These are phyloP conservation scores for Masticophis lateralis DNA, from an alignment of 2,797 vertebrate genomes.

Conservation along the genomic window DNA sequence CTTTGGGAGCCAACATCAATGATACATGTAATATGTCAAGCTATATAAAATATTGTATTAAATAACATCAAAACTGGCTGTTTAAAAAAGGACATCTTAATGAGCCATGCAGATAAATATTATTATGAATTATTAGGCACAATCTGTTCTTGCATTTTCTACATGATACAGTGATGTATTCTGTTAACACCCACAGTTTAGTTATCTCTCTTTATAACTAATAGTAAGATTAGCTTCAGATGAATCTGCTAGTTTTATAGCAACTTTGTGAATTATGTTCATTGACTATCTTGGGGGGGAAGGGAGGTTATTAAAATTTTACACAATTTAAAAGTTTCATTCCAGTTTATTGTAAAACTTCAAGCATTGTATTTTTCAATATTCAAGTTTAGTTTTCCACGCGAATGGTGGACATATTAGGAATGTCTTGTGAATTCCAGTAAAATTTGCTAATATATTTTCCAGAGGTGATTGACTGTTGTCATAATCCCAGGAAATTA, in stretches of 20 bases:
- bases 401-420: background rate
- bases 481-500: background rate
- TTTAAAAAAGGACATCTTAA: background rate
- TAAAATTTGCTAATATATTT: background rate
- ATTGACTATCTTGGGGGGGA: background rate
- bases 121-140: background rate
- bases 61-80: background rate
- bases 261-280: slow-evolving; percentile 5
- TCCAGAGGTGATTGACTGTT: background rate
- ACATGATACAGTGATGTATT: background rate
- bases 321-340: background rate
- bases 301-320: background rate
- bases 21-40: background rate
- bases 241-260: background rate
- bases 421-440: background rate
- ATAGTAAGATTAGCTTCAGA: background rate
- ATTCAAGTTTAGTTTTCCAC: background rate
- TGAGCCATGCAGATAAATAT: background rate
- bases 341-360: background rate
- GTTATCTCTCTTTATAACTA: background rate
- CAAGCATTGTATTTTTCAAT: background rate
- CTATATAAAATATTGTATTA: background rate
- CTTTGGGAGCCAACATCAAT: background rate
- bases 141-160: background rate
- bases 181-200: background rate